Evolutionary conservation across 2,797 vertebrate species (phyloP).

Genomic region (Phaenicophaeus curvirostris): DNA sequence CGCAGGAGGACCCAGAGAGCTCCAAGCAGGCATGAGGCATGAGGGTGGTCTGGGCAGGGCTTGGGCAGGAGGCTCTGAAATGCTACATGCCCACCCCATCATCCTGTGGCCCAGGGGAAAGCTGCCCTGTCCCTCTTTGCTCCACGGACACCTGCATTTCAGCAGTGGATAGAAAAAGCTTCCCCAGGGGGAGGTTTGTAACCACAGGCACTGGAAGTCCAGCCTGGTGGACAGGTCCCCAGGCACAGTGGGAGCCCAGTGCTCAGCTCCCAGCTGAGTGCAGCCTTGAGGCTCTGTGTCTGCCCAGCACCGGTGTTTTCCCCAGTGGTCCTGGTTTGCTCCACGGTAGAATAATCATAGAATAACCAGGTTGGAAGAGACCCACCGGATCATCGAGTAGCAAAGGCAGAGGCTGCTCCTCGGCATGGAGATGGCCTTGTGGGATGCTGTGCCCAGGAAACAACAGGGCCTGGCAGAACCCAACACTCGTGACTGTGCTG

Average conservation of each 20-base stretch:
- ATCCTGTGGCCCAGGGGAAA: neutral
- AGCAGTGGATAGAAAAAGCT: neutral
- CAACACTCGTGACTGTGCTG: neutral
- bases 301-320: too few species aligned
- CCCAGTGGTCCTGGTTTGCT: neutral
- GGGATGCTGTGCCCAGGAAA: neutral
- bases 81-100: neutral
- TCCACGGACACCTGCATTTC: neutral
- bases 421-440: neutral
- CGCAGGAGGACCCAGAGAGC: neutral
- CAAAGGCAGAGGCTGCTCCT: neutral
- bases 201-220: neutral
- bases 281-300: neutral
- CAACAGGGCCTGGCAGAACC: neutral
- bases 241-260: neutral
- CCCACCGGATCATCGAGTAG: too few species aligned
- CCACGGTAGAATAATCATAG: too few species aligned
- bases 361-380: too few species aligned
- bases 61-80: neutral
- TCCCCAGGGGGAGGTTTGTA: neutral
- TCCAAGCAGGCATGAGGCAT: neutral
- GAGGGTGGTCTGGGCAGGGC: neutral
- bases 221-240: fast-evolving
- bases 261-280: neutral
- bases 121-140: neutral